Evolutionary conservation across 2,113 vertebrate genomes (phyloP).

Genomic region (Stigmatopora nigra): DNA sequence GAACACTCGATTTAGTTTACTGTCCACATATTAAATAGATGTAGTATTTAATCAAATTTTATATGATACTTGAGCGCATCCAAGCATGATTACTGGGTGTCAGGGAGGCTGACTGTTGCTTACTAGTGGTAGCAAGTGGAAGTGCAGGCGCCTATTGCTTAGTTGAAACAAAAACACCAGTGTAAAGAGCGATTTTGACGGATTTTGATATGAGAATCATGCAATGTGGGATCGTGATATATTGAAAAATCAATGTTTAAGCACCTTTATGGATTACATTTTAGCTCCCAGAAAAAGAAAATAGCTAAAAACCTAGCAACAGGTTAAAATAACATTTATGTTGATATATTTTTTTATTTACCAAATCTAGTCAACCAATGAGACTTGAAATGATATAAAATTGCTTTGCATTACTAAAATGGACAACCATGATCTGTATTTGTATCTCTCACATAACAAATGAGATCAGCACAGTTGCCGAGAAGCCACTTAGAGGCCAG

Average conservation of each 20-base stretch:
- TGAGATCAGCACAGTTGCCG: constrained; percentile 20
- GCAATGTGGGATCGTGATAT: too few relatives aligned
- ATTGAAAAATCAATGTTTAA: background rate
- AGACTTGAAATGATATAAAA: background rate
- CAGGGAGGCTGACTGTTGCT: too few relatives aligned
- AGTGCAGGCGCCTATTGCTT: too few relatives aligned
- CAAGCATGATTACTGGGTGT: too few relatives aligned
- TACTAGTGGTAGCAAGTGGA: too few relatives aligned
- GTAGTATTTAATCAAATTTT: too few relatives aligned
- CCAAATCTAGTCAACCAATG: background rate
- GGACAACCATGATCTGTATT: background rate
- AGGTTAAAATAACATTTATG: background rate
- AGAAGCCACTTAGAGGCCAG: constrained; percentile 32
- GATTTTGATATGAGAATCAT: too few relatives aligned
- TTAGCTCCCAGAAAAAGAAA: background rate
- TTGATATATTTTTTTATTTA: background rate
- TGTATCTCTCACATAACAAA: constrained; percentile 3
- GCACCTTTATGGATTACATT: background rate
- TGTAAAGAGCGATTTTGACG: too few relatives aligned
- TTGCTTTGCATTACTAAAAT: background rate
- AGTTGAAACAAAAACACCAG: too few relatives aligned
- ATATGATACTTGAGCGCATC: too few relatives aligned
- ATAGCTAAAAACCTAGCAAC: background rate
- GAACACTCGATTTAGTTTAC: too few relatives aligned
- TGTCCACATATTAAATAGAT: too few relatives aligned